Percentiles rank a stretch among this genome's conserved stretches.
Evolutionary conservation across 2,888 invertebrate genomes (phyloP).

Genomic region (Osmoderma eremita): DNA sequence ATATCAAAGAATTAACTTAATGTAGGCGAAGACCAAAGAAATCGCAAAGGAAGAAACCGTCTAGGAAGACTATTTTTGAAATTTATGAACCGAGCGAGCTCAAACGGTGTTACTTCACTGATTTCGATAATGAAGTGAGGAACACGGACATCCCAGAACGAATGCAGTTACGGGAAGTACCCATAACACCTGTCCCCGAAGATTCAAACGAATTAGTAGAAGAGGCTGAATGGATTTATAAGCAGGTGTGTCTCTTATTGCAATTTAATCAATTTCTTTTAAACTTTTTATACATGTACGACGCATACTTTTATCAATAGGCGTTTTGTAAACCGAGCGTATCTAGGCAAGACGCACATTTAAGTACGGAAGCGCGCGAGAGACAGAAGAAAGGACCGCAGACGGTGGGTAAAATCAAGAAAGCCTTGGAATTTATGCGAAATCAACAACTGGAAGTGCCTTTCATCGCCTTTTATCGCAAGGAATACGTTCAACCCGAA

Average conservation of each 20-base stretch:
- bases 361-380: slow-evolving; percentile 66
- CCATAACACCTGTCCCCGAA: slow-evolving; percentile 83
- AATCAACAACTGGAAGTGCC: slow-evolving; percentile 97
- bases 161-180: slow-evolving; percentile 89
- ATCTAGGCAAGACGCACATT: slow-evolving; percentile 77
- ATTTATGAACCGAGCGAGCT: slow-evolving; percentile 98
- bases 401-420: slow-evolving; percentile 89
- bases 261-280: too few relatives aligned
- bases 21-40: slow-evolving; percentile 76
- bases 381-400: slow-evolving; percentile 72
- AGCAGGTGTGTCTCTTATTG: slow-evolving; percentile 65
- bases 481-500: slow-evolving; percentile 96
- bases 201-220: slow-evolving; percentile 89
- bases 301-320: slow-evolving; percentile 27
- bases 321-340: slow-evolving; percentile 88
- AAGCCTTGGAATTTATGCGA: slow-evolving; percentile 94
- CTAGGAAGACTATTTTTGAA: slow-evolving; percentile 89
- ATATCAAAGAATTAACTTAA: neutral
- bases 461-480: slow-evolving; percentile 98
- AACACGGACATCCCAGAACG: slow-evolving; percentile 91
- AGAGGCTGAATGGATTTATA: slow-evolving; percentile 98
- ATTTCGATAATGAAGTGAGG: slow-evolving; percentile 90
- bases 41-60: slow-evolving; percentile 77
- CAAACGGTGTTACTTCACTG: slow-evolving; percentile 95
- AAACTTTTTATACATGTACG: slow-evolving; percentile 18